phyloP scores from a whole-genome alignment of 2,113 vertebrate species.

The Bos javanicus region DNA sequence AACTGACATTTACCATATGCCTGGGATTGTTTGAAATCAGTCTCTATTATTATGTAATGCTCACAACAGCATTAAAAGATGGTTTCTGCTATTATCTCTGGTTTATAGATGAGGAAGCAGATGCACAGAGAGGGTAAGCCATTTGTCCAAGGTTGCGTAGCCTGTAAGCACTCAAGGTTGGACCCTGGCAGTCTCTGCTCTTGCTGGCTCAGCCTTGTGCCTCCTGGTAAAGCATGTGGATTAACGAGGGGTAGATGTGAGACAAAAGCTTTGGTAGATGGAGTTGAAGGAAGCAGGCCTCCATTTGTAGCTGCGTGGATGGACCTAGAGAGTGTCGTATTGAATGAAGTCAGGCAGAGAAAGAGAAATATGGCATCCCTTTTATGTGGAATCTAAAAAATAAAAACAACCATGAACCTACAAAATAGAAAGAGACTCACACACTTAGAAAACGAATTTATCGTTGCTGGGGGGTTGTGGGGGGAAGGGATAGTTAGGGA shows the following conservation, averaged over 20 bases:
- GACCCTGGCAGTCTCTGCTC: neutral
- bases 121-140: neutral
- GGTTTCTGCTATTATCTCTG: neutral
- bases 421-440: neutral
- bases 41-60: neutral
- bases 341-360: neutral
- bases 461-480: neutral
- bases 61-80: neutral
- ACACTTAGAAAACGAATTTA: neutral
- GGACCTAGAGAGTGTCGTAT: neutral
- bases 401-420: neutral
- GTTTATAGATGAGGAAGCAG: neutral
- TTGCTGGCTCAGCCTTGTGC: neutral
- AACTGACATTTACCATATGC: neutral
- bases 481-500: neutral
- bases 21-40: no score
- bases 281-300: neutral
- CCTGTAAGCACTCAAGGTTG: neutral
- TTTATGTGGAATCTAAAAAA: neutral
- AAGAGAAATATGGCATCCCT: neutral
- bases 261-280: neutral
- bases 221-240: neutral
- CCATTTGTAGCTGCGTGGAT: neutral
- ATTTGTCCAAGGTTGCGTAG: neutral
- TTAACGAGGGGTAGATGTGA: neutral